Percentiles rank a stretch among this genome's conserved stretches.
Evolutionary conservation across 2,113 vertebrate species (phyloP).

Genomic region (Caranx ignobilis): DNA sequence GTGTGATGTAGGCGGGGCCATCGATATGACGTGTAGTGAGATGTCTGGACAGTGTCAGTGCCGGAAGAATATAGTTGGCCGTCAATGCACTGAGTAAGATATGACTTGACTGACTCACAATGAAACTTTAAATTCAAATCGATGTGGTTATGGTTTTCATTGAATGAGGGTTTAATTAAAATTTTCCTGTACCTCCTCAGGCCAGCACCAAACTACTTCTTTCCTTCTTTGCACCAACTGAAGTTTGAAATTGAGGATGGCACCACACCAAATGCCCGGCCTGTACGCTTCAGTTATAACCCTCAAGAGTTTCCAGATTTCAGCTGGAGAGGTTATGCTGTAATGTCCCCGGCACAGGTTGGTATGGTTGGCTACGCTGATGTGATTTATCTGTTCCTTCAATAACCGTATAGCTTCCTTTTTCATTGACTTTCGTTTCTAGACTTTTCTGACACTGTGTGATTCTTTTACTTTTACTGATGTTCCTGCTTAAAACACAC

Average conservation of each 20-base stretch:
- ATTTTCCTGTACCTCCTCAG: constrained; percentile 66
- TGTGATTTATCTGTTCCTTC: constrained; percentile 19
- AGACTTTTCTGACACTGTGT: constrained; percentile 20
- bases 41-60: constrained; percentile 87
- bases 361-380: constrained; percentile 6
- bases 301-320: constrained; percentile 89
- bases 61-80: constrained; percentile 85
- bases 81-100: constrained; percentile 88
- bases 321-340: constrained; percentile 94
- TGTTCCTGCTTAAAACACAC: constrained; percentile 26
- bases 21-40: constrained; percentile 79
- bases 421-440: constrained; percentile 16
- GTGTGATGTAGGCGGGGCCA: constrained; percentile 90
- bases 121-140: not conserved
- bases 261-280: constrained; percentile 80
- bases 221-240: constrained; percentile 92
- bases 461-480: constrained; percentile 54
- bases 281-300: constrained; percentile 89
- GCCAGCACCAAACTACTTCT: constrained; percentile 87
- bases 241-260: constrained; percentile 94
- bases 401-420: constrained; percentile 7
- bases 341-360: constrained; percentile 91
- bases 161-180: not conserved
- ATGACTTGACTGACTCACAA: not conserved
- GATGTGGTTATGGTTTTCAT: not conserved